phyloP scores from a whole-genome alignment of 2,113 vertebrate genomes.

The Pholis gunnellus region DNA sequence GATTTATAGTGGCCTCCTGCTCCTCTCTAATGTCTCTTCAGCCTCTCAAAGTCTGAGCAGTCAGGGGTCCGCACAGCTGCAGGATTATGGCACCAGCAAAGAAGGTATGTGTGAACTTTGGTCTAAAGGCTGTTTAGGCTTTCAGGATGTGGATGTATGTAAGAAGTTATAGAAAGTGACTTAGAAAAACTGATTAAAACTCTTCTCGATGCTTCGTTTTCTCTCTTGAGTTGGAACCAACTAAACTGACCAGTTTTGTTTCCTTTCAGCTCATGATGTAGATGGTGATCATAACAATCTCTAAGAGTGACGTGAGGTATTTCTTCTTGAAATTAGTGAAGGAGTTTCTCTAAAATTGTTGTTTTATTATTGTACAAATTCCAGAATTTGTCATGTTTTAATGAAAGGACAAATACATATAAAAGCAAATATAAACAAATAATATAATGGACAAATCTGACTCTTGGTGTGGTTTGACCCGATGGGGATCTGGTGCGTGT shows the following conservation, averaged over 20 bases:
- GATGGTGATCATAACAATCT: neutral
- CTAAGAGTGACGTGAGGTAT: neutral
- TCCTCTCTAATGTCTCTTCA: conserved; percentile 50
- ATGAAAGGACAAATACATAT: too few relatives aligned
- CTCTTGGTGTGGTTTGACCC: neutral
- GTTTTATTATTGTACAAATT: neutral
- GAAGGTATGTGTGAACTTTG: conserved; percentile 67
- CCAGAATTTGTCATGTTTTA: neutral
- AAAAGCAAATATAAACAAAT: too few relatives aligned
- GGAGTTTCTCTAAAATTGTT: neutral
- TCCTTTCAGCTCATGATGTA: neutral
- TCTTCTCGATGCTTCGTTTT: neutral
- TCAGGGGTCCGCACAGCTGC: conserved; percentile 62
- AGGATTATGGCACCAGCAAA: conserved; percentile 76
- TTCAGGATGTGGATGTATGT: neutral
- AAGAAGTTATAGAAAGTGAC: neutral
- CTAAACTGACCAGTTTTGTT: neutral
- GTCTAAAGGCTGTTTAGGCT: neutral
- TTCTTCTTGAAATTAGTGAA: neutral
- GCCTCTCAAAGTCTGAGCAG: conserved; percentile 63
- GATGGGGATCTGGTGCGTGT: neutral
- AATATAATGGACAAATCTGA: neutral
- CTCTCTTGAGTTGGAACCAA: neutral
- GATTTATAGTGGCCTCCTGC: conserved; percentile 62
- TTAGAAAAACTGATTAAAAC: neutral